Evolutionary conservation across 1,140 invertebrate species (phyloP).

Genomic region (Oncopodura yosiiana): DNA sequence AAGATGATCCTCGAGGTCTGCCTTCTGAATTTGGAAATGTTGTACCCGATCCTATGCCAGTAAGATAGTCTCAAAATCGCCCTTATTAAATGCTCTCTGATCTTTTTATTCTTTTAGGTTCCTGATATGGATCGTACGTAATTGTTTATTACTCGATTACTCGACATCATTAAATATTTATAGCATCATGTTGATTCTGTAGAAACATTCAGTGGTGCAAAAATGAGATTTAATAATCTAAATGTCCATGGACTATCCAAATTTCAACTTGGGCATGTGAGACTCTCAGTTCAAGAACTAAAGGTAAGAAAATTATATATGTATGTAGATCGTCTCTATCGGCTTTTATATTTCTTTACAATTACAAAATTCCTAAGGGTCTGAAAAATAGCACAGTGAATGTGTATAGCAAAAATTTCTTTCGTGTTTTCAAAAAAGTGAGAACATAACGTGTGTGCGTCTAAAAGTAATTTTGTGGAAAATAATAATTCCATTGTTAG

Average conservation of each 20-base stretch:
- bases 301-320: no score
- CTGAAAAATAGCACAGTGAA: background rate
- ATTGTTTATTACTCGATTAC: no score
- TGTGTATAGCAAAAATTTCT: background rate
- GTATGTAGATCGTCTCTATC: no score
- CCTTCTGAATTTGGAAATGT: slow-evolving; percentile 47
- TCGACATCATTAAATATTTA: no score
- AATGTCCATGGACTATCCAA: slow-evolving; percentile 63
- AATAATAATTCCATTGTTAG: no score
- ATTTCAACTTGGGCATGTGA: slow-evolving; percentile 58
- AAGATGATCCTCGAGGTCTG: slow-evolving; percentile 63
- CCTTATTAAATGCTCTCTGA: no score
- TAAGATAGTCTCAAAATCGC: no score
- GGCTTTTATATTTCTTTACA: background rate
- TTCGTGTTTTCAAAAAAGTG: background rate
- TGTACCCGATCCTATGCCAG: slow-evolving; percentile 50
- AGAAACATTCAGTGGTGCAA: slow-evolving; percentile 57
- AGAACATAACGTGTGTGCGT: no score
- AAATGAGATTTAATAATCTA: slow-evolving; percentile 58
- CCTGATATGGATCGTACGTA: slow-evolving; percentile 13
- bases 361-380: background rate
- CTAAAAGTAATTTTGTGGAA: no score
- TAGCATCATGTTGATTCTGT: no score
- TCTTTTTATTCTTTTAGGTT: no score
- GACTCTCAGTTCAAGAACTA: slow-evolving; percentile 56